phyloP scores from a whole-genome alignment of 2,888 invertebrate species.

The Rhimphoctona megacephalus region DNA sequence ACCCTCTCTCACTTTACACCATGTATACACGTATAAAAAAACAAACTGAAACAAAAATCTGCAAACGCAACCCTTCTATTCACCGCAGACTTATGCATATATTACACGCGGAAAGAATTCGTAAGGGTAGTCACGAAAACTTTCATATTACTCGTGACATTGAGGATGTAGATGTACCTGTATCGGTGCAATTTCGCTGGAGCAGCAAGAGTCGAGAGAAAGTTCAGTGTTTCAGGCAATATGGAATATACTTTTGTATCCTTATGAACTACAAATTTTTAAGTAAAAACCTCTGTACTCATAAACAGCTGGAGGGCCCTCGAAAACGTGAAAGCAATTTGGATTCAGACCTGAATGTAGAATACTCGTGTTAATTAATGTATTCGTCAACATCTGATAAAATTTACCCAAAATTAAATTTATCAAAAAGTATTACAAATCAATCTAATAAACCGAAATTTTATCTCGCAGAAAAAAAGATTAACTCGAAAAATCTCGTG shows the following conservation, averaged over 20 bases:
- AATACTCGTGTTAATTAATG: background rate
- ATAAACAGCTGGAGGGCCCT: background rate
- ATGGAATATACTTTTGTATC: background rate
- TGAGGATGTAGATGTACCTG: slow-evolving; percentile 8
- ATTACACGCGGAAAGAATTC: slow-evolving; percentile 44
- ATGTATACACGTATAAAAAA: slow-evolving; percentile 1
- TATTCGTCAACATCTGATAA: background rate
- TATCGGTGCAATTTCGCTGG: slow-evolving; percentile 1
- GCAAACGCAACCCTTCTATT: background rate
- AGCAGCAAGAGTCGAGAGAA: slow-evolving; percentile 25
- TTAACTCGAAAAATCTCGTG: background rate
- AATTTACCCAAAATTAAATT: background rate
- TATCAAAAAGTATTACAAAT: background rate
- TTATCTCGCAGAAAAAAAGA: too few relatives aligned
- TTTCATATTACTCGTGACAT: slow-evolving; percentile 24
- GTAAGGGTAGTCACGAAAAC: slow-evolving; percentile 47
- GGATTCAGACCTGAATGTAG: background rate
- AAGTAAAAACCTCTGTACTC: background rate
- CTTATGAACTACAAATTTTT: background rate
- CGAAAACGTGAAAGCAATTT: background rate
- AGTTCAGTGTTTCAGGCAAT: slow-evolving; percentile 28
- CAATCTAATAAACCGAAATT: too few relatives aligned
- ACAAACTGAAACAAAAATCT: slow-evolving; percentile 15
- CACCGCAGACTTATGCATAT: slow-evolving; percentile 46
- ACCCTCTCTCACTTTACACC: slow-evolving; percentile 27